These are phyloP conservation scores for Poecilia gillii DNA, from an alignment of 2,797 vertebrate genomes.

Conservation along the genomic window DNA sequence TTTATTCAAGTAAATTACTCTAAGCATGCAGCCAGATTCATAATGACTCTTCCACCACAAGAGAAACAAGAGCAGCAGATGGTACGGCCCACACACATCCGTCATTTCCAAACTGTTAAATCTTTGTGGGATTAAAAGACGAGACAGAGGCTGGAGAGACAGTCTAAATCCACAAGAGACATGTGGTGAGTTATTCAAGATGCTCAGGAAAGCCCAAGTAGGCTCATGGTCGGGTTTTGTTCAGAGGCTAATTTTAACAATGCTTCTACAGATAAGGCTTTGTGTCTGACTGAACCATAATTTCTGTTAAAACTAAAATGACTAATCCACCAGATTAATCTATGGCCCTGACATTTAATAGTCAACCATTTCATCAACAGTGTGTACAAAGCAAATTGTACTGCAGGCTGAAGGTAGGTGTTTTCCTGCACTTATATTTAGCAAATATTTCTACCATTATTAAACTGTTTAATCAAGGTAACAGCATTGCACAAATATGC, in stretches of 20 bases:
- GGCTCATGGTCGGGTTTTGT: neutral
- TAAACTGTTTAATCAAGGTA: neutral
- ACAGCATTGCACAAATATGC: neutral
- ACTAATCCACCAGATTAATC: neutral
- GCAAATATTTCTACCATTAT: neutral
- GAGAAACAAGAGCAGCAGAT: conserved; percentile 30
- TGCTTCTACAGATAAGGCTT: conserved; percentile 3
- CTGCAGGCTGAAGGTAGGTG: neutral
- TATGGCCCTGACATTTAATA: neutral
- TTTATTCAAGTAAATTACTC: conserved; percentile 17
- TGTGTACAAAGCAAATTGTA: neutral
- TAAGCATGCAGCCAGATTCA: conserved; percentile 15
- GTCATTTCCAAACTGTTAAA: conserved; percentile 19
- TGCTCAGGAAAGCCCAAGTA: conserved; percentile 10
- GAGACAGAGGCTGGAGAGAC: conserved; percentile 17
- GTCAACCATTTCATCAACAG: neutral
- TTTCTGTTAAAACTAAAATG: neutral
- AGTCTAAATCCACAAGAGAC: conserved; percentile 4
- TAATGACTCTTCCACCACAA: conserved; percentile 15
- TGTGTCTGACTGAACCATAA: neutral
- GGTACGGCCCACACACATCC: conserved; percentile 15
- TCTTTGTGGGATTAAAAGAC: conserved; percentile 17
- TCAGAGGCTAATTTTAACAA: conserved; percentile 1
- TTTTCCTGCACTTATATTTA: neutral
- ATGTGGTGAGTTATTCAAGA: conserved; percentile 13